These are phyloP conservation scores for Periplaneta americana DNA, from an alignment of 1,140 invertebrate genomes.

Conservation along the genomic window DNA sequence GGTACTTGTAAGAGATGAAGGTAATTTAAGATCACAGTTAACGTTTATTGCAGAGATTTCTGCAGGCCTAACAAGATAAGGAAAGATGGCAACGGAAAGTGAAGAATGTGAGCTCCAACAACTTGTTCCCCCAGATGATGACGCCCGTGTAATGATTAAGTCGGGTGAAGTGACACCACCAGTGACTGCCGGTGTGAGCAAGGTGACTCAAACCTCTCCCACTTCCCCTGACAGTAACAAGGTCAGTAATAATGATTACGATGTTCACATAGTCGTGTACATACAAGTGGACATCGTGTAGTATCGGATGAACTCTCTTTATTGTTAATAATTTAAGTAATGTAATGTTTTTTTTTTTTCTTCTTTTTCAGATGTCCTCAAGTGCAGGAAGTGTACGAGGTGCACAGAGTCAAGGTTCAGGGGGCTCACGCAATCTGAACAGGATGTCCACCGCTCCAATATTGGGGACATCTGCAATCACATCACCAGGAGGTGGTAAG, in stretches of 20 bases:
- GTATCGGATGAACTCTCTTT: neutral
- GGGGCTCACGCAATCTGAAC: neutral
- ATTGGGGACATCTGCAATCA: conserved; percentile 3
- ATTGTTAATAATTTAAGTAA: neutral
- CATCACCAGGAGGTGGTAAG: conserved; percentile 4
- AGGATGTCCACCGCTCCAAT: conserved; percentile 1
- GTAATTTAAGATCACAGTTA: no score
- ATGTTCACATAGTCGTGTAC: neutral
- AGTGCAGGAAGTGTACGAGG: conserved; percentile 1
- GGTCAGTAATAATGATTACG: neutral
- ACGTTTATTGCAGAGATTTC: no score
- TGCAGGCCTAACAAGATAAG: no score
- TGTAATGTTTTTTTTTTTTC: neutral
- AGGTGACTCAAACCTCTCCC: conserved; percentile 14
- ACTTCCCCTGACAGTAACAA: conserved; percentile 11
- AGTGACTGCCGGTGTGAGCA: conserved; percentile 9
- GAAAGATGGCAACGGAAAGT: conserved; percentile 6
- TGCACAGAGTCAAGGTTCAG: conserved; percentile 1
- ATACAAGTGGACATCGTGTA: neutral
- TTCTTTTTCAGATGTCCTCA: conserved; percentile 6
- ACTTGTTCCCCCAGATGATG: conserved; percentile 16
- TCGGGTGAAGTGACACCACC: conserved; percentile 19
- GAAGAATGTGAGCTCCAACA: conserved; percentile 21
- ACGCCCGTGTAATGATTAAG: neutral
- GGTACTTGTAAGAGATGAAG: no score